A percentile compares a stretch with the other conserved stretches of the same genome.
Conservation (phyloP, 1,140 invertebrate species). For the Nomia melanderi region DNA sequence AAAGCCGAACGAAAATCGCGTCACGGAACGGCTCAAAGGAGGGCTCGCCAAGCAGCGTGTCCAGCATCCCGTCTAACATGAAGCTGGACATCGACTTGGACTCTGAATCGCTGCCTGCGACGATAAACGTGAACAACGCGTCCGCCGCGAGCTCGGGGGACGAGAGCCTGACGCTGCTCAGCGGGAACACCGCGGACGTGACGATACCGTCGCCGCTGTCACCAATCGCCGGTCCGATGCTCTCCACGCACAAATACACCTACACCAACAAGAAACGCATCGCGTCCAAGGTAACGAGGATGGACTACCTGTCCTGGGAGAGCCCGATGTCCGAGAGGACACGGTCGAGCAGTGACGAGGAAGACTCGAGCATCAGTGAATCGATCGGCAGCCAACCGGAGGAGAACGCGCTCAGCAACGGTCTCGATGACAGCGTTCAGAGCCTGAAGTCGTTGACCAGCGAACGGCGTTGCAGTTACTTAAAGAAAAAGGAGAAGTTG, state of each 20-base stretch:
- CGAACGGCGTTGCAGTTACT: constrained; percentile 64
- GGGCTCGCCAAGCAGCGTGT: constrained; percentile 71
- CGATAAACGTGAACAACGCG: constrained; percentile 71
- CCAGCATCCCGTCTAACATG: constrained; percentile 72
- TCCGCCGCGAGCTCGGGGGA: constrained; percentile 74
- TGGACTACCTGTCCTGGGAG: constrained; percentile 74
- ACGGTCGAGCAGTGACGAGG: constrained; percentile 72
- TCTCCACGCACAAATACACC: constrained; percentile 78
- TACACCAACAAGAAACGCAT: constrained; percentile 77
- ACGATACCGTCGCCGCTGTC: constrained; percentile 77
- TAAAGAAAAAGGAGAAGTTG: constrained; percentile 73
- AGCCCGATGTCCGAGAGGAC: constrained; percentile 72
- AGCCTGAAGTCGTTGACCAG: constrained; percentile 53
- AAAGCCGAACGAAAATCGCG: constrained; percentile 57
- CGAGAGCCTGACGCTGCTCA: constrained; percentile 72
- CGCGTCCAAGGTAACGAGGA: constrained; percentile 62
- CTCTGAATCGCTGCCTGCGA: constrained; percentile 69
- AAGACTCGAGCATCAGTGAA: constrained; percentile 74
- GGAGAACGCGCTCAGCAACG: constrained; percentile 72
- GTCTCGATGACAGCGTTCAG: constrained; percentile 67
- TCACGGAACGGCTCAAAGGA: constrained; percentile 75
- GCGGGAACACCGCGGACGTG: constrained; percentile 72
- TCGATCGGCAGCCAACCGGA: constrained; percentile 72
- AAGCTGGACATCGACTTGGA: constrained; percentile 75
- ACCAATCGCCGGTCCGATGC: constrained; percentile 75